These are phyloP conservation scores for Stictonetta naevosa DNA, from an alignment of 2,113 vertebrate species.

Conservation along the genomic window DNA sequence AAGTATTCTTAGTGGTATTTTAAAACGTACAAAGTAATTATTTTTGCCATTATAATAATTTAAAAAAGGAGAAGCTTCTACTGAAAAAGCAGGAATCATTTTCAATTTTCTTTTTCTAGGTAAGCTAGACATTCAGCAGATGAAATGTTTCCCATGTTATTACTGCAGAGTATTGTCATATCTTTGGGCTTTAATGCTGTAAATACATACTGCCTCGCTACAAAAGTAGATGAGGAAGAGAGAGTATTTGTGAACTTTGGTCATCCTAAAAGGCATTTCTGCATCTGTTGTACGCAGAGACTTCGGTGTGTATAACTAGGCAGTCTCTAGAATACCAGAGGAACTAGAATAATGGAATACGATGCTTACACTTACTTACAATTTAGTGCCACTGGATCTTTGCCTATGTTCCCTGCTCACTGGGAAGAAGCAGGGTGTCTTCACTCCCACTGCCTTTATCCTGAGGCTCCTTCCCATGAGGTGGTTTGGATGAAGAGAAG, in stretches of 20 bases:
- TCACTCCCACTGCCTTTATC: background rate
- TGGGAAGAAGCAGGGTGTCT: background rate
- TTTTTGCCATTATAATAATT: background rate
- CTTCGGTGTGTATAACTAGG: background rate
- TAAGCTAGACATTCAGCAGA: background rate
- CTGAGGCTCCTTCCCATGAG: background rate
- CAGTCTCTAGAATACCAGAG: background rate
- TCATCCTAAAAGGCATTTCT: background rate
- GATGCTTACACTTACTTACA: background rate
- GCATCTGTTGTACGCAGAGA: background rate
- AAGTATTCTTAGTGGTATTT: background rate
- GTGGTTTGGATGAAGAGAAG: background rate
- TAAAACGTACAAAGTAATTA: background rate
- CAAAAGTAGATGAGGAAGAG: background rate
- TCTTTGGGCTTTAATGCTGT: background rate
- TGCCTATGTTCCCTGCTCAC: background rate
- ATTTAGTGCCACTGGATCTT: background rate
- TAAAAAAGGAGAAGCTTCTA: background rate
- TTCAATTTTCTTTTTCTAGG: background rate
- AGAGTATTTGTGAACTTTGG: background rate
- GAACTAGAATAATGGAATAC: background rate
- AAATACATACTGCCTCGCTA: background rate
- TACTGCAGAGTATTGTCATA: background rate
- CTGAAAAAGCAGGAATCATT: background rate
- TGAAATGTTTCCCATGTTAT: background rate